These are phyloP conservation scores for Spea hammondii DNA, from an alignment of 2,797 vertebrate species.

Conservation along the genomic window DNA sequence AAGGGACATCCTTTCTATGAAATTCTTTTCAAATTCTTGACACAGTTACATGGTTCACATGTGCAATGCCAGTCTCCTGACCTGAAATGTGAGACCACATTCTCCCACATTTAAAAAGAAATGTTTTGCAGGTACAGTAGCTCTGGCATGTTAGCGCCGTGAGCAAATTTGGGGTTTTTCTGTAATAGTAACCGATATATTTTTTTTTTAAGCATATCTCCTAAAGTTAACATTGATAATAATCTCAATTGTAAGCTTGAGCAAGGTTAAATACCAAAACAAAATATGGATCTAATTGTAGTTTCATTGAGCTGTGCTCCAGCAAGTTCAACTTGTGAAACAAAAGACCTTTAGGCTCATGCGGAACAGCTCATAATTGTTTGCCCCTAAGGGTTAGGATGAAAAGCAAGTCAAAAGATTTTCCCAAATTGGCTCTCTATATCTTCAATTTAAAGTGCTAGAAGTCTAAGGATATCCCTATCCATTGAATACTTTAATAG, in stretches of 20 bases:
- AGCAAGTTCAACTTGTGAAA: constrained; percentile 48
- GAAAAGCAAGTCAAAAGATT: constrained; percentile 53
- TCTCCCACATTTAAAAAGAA: constrained; percentile 14
- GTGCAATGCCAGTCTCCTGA: constrained; percentile 15
- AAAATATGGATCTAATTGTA: constrained; percentile 42
- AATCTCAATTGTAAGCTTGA: not conserved
- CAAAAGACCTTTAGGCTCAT: constrained; percentile 56
- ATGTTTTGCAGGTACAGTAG: constrained; percentile 7
- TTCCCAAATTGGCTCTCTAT: constrained; percentile 25
- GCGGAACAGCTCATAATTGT: constrained; percentile 53
- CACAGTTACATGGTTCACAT: constrained; percentile 24
- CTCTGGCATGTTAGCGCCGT: constrained; percentile 6
- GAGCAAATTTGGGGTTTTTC: constrained; percentile 5
- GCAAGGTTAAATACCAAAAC: not conserved
- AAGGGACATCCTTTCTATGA: constrained; percentile 31
- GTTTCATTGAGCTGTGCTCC: constrained; percentile 38
- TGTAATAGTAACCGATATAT: not conserved
- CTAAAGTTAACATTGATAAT: constrained; percentile 20
- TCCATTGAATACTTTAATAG: not conserved
- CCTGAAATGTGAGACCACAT: constrained; percentile 22
- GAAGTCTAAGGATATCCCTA: constrained; percentile 1
- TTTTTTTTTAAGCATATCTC: constrained; percentile 19
- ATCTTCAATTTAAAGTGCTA: constrained; percentile 30
- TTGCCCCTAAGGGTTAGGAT: constrained; percentile 52
- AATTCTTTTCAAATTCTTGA: constrained; percentile 35